Evolutionary conservation across 2,888 invertebrate species (phyloP).

Genomic region (Serrognathus titanus): DNA sequence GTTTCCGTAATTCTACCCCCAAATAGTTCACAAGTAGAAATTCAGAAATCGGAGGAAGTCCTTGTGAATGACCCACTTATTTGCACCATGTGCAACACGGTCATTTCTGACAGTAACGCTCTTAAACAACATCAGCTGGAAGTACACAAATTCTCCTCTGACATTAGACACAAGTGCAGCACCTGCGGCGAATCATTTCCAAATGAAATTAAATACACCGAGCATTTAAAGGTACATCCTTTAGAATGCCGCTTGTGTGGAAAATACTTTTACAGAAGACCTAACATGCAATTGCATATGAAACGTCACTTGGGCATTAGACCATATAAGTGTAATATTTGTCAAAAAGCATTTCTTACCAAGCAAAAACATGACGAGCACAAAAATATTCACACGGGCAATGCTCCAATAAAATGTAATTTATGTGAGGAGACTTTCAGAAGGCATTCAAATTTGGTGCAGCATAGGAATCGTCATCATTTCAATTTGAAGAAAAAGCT

Average conservation of each 20-base stretch:
- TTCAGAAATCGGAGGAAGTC: conserved; percentile 15
- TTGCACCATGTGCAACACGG: conserved; percentile 38
- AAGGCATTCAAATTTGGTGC: conserved; percentile 79
- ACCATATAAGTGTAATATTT: conserved; percentile 65
- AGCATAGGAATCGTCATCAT: conserved; percentile 78
- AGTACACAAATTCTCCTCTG: conserved; percentile 49
- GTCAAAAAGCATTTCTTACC: conserved; percentile 78
- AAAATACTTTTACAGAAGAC: conserved; percentile 65
- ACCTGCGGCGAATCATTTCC: conserved; percentile 66
- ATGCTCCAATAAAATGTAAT: conserved; percentile 75
- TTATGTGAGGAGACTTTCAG: conserved; percentile 77
- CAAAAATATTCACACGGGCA: conserved; percentile 78
- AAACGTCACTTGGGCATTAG: conserved; percentile 78
- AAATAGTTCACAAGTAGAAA: conserved; percentile 7
- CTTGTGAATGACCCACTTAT: conserved; percentile 22
- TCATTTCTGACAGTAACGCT: conserved; percentile 34
- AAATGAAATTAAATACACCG: conserved; percentile 65
- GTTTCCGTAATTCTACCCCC: neutral
- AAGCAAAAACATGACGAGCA: conserved; percentile 80
- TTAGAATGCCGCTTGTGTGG: conserved; percentile 80
- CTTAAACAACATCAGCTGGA: conserved; percentile 51
- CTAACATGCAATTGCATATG: conserved; percentile 72
- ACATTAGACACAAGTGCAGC: conserved; percentile 51
- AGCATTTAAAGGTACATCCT: conserved; percentile 75
- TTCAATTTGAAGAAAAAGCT: conserved; percentile 66